Evolutionary conservation across 2,888 invertebrate species (phyloP), one percentile per base, ranked within the genome.

Genomic region (Andrena camellia): DNA sequence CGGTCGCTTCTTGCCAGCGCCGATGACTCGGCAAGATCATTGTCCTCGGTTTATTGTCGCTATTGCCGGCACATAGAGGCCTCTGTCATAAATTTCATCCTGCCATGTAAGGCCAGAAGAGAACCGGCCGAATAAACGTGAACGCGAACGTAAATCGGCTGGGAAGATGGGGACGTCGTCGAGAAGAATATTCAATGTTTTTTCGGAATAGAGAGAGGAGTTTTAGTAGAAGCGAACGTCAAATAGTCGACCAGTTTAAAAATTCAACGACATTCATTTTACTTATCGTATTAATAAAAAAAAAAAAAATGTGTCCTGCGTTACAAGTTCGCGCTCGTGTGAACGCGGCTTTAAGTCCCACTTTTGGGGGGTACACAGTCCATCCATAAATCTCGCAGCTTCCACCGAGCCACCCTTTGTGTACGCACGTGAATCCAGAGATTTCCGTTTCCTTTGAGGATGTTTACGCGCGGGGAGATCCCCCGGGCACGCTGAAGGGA

Each of bases 1-100:
- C 48, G 70, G 69, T 67, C 31, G 78, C 69, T 86, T 86, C 81
- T 86, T 84, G 67, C 69, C 20, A 54, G 52, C 50, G 35, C 33
- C 74, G 71, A 67, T 88, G 88, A 88, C 88, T 88, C 78, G 74
- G 64, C 86, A 64, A 76, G 79, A 88, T 88, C 88, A 86, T 88
- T 86, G 82, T 88, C 78, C 79, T 48, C 76, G 84, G 76, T 81
- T 83, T 81, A 87, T 88, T 84, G 86, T 88, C 83, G 79, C 78
- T 84, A 59, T 62, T 57, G 72, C 35, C 70, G 72, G 54, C 64
- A 29, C 62, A 66, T 33, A 60, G 42, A 42, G 8, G 64, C 50
- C 64, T 73, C 71, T 64, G 80, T 81, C 82, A 74, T 85, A 78
- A 78, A 71, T 76, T 83, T 85, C 87, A 79, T 75, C 35, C 26